Evolutionary conservation across 2,113 vertebrate genomes (phyloP), one percentile per base, ranked within the genome.

Genomic region (Onychorhynchus coronatus): DNA sequence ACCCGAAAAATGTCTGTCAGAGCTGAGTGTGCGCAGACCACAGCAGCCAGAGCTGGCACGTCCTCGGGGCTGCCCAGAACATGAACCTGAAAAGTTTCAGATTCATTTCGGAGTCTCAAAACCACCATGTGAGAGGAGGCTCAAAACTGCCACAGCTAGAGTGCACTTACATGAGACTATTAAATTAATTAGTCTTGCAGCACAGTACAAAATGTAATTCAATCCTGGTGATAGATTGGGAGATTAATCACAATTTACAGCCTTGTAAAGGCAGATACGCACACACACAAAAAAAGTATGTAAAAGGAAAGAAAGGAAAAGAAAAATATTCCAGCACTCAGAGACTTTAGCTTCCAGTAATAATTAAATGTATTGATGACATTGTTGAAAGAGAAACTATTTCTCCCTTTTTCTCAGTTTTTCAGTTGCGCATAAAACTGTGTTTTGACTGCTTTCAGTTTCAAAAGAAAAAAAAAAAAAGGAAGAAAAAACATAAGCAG

Each of bases 211-310:
- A 94, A 91, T 80, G 82, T 77, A 97, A 96, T 81, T 96, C 79
- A 93, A 74, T 72, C 68, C 83, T 86, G 83, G 44, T 92, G 85
- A 96, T 93, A 84, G 79, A 70, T 19, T 82, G 74, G 73, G 53
- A 89, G 76, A 94, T 95, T 92, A 91, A 96, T 91, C 83, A 84
- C 52, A 94, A 93, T 96, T 95, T 95, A 92, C 56, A 93, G 83
- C 68, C 63, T 84, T 91, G 72, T 92, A 87, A 93, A 91, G n/a
- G 83, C 68, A 94, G 59, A 93, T 30, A 74, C 6, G 37, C 71
- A 59, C 15, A 78, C 13, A 25, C 3, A 33, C 14, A 27, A 8
- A 47, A 70, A 13, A 61, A 66, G 6, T 20, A 44, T 28, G 68
- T 18, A 82, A 52, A 79, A 89, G 56, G 7, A 62, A 68, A 84